Evolutionary conservation across 2,888 invertebrate genomes (phyloP), one percentile per base, ranked within the genome.

Genomic region (Andricus curvator): DNA sequence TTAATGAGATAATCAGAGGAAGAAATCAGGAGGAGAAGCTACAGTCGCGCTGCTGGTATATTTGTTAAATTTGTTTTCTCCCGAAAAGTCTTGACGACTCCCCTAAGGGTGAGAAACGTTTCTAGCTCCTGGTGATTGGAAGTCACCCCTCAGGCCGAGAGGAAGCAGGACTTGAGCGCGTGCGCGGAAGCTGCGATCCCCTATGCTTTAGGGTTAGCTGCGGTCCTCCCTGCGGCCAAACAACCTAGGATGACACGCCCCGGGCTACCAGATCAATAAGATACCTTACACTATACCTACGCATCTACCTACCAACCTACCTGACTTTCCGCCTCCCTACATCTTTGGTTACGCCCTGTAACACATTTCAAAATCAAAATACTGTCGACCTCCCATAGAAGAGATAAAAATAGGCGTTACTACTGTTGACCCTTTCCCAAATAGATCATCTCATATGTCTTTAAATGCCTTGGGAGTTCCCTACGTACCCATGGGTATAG

Each of bases 221-320:
- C 90, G 92, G 92, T 92, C 92, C 92, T 92, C 92, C 92, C 92
- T 91, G 92, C 92, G 92, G 92, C 92, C 89, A 92, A 88, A 92
- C 91, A 90, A 90, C 91, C 91, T 91, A 91, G 92, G 91, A 92
- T 90, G 92, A 93, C 92, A 93, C 92, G 92, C 92, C 92, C 92
- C 92, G 86, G 92, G 92, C 92, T 92, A 92, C 92, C 92, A 92
- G 92, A 93, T 93, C 92, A 92, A 93, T 93, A 93, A 92, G 92
- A 92, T 92, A 92, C 92, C 91, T 91, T 90, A 90, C 51, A 83
- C 86, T 87, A 86, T 88, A 87, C 88, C 86, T 87, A 86, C 88
- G 85, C 85, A 86, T 84, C 85, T 86, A 84, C 86, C 82, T 82
- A 82, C 81, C 82, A 87, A 85, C 80, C 84, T 84, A 84, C 83